A percentile compares a stretch with the other conserved stretches of the same genome.
Evolutionary conservation across 2,888 invertebrate species (phyloP).

Genomic region (Mesopsocus fuscifrons): DNA sequence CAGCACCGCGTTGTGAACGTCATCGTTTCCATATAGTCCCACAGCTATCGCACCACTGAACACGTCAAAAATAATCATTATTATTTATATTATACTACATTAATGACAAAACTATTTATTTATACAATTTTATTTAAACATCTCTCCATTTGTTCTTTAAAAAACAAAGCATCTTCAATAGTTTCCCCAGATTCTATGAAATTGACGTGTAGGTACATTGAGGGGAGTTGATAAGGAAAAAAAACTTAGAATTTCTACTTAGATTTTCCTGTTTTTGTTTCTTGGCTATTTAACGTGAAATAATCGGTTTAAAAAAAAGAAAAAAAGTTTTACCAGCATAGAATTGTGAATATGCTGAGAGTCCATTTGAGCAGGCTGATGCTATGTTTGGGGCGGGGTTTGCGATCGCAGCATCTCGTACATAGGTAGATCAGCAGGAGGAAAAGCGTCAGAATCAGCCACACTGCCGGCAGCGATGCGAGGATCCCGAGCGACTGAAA

Average conservation of each 20-base stretch:
- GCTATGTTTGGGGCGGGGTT: constrained; percentile 71
- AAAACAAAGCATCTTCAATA: background rate
- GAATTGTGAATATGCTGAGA: constrained; percentile 38
- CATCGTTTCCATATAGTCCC: constrained; percentile 86
- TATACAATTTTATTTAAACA: no score
- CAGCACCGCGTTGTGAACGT: constrained; percentile 75
- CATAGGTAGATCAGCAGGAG: constrained; percentile 80
- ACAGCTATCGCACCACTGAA: constrained; percentile 62
- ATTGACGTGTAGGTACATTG: no score
- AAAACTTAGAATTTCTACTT: no score
- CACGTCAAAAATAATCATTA: background rate
- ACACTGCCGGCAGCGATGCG: constrained; percentile 82
- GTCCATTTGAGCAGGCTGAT: constrained; percentile 55
- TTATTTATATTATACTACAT: no score
- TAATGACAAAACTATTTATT: no score
- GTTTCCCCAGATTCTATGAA: no score
- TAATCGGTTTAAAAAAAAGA: no score
- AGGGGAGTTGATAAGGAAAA: no score
- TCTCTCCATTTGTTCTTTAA: no score
- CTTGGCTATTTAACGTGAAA: no score
- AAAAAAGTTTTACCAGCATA: constrained; percentile 67
- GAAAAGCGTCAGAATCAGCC: constrained; percentile 77
- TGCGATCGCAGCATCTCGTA: constrained; percentile 88
- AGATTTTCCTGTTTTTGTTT: no score
- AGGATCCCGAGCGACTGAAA: constrained; percentile 78